Evolutionary conservation across 2,888 invertebrate species (phyloP), one percentile per base, ranked within the genome.

Genomic region (Mystacides longicornis): DNA sequence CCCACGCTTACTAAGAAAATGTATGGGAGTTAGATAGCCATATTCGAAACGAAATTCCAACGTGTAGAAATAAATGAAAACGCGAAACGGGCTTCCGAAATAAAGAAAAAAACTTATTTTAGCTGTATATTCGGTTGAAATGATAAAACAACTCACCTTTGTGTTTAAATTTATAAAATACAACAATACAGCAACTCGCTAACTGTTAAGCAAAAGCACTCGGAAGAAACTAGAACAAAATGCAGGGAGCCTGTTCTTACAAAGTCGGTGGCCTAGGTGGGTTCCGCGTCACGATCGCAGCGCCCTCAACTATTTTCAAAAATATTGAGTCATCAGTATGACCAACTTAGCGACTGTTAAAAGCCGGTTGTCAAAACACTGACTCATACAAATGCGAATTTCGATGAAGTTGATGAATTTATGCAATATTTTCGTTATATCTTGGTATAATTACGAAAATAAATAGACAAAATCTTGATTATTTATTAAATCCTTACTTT

Each of bases 131-230:
- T 68, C 66, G 60, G 66, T 65, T 69, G 67, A 66, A 74, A 74
- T 73, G 73, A 67, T 68, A 63, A 68, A 71, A 68, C 61, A 67
- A 71, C 77, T 75, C 70, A 77, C 77, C 77, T 75, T 71, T 75
- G 74, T 71, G 76, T 75, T 74, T 75, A 75, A 75, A 75, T 77
- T 76, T 75, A 75, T 75, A 75, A 76, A 70, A 71, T 74, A 74
- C 75, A 75, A 74, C 72, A 75, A 75, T 49, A 75, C 74, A 71
- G 74, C 73, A 69, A 73, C 75, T 75, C 74, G 76, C 75, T 75
- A 75, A 76, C 75, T 74, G 76, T 75, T 75, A 75, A 76, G 76
- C 76, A 74, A 74, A 37, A 72, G 75, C 72, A 74, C 74, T 60
- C 75, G 75, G 37, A 75, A 74, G 73, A 75, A 75, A 71, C 74